These are phyloP conservation scores for Cryptomyrus ogoouensis DNA, from an alignment of 2,113 vertebrate genomes.

Conservation along the genomic window DNA sequence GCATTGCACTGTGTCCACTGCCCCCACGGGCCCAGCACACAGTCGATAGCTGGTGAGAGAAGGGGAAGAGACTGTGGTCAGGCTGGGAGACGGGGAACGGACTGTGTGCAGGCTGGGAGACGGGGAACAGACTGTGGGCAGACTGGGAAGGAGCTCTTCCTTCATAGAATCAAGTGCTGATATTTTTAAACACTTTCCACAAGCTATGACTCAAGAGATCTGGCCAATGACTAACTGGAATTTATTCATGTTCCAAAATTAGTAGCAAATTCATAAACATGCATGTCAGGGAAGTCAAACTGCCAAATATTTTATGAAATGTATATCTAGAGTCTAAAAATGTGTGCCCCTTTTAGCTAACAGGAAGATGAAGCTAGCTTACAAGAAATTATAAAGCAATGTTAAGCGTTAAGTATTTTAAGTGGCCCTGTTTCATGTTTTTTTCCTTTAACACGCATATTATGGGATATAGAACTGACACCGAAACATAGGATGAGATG, in stretches of 20 bases:
- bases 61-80: background rate
- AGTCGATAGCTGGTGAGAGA: conserved; percentile 51
- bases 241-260: background rate
- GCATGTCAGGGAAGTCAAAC: background rate
- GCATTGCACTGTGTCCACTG: conserved; percentile 72
- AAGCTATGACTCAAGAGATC: background rate
- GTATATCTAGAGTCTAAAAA: background rate
- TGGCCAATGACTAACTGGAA: background rate
- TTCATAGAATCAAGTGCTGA: background rate
- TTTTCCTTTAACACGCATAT: background rate
- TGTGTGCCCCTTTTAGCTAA: background rate
- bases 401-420: background rate
- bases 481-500: background rate
- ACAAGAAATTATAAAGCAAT: background rate
- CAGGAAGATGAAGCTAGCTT: background rate
- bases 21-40: conserved; percentile 72
- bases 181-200: background rate
- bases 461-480: background rate
- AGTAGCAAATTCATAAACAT: background rate
- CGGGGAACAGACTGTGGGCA: background rate
- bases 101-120: background rate
- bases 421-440: background rate
- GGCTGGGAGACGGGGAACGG: background rate
- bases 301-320: background rate
- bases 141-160: background rate